phyloP scores from a whole-genome alignment of 2,113 vertebrate genomes.

The Chamaetylas fuelleborni region DNA sequence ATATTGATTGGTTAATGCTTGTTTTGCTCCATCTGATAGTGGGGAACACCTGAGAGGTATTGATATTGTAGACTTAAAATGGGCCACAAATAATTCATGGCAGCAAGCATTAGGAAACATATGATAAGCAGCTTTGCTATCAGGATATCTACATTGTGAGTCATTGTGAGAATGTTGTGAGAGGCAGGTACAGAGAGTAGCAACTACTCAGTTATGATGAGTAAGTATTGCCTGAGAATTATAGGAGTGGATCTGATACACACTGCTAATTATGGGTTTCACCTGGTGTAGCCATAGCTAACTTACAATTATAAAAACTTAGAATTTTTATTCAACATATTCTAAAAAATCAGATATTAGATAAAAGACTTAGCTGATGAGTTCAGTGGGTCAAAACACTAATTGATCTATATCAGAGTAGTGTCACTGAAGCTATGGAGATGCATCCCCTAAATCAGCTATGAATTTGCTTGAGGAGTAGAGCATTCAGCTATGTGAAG shows the following conservation, averaged over 20 bases:
- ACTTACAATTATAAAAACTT: neutral
- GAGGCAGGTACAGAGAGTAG: neutral
- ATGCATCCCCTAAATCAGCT: neutral
- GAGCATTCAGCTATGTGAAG: neutral
- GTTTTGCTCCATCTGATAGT: neutral
- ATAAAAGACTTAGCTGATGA: neutral
- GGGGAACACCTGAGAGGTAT: neutral
- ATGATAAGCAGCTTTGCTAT: neutral
- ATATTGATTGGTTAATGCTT: constrained; percentile 16
- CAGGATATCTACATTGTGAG: neutral
- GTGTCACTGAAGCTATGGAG: neutral
- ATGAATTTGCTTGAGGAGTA: neutral
- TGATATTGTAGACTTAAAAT: neutral
- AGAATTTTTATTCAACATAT: neutral
- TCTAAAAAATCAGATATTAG: neutral
- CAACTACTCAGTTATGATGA: neutral
- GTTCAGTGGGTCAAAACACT: neutral
- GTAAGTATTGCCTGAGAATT: neutral
- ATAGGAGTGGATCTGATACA: neutral
- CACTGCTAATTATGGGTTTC: neutral
- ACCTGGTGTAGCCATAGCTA: neutral
- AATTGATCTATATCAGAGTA: neutral
- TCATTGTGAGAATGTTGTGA: neutral
- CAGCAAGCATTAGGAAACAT: constrained; percentile 4
- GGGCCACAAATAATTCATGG: constrained; percentile 24